Conservation (phyloP, 1,140 invertebrate species). For the Plutomurus gul region DNA sequence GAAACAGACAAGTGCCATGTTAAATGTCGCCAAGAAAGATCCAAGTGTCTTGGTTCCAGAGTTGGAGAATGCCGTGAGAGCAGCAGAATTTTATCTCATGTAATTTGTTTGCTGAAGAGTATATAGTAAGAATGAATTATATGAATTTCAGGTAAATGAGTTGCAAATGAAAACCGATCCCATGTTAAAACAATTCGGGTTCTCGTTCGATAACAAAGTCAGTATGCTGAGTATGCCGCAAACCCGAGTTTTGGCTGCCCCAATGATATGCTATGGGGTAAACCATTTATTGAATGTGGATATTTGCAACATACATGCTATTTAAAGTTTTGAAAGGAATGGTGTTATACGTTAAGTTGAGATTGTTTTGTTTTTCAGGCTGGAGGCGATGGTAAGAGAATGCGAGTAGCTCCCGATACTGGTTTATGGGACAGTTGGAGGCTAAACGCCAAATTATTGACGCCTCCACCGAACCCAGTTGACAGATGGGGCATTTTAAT, state of each 20-base stretch:
- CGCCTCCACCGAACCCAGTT: background rate
- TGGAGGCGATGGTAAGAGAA: background rate
- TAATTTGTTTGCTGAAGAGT: too few relatives aligned
- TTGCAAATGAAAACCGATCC: background rate
- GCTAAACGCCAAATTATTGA: conserved; percentile 37
- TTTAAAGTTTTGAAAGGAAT: too few relatives aligned
- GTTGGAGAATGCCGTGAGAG: background rate
- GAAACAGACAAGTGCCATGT: background rate
- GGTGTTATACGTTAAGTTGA: background rate
- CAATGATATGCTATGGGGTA: conserved; percentile 38
- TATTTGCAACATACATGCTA: too few relatives aligned
- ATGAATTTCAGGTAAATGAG: background rate
- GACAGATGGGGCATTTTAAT: conserved; percentile 41
- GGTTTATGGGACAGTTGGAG: conserved; percentile 42
- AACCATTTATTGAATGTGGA: background rate
- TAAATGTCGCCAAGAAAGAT: background rate
- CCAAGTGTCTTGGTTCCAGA: background rate
- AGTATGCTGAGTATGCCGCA: background rate
- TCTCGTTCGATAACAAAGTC: background rate
- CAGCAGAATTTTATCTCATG: too few relatives aligned
- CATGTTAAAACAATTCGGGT: background rate
- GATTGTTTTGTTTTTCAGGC: background rate
- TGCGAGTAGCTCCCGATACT: conserved; percentile 27
- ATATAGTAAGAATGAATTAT: too few relatives aligned
- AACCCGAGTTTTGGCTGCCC: conserved; percentile 31